Conservation (phyloP, 2,113 vertebrate genomes). For the Probosciger aterrimus region DNA sequence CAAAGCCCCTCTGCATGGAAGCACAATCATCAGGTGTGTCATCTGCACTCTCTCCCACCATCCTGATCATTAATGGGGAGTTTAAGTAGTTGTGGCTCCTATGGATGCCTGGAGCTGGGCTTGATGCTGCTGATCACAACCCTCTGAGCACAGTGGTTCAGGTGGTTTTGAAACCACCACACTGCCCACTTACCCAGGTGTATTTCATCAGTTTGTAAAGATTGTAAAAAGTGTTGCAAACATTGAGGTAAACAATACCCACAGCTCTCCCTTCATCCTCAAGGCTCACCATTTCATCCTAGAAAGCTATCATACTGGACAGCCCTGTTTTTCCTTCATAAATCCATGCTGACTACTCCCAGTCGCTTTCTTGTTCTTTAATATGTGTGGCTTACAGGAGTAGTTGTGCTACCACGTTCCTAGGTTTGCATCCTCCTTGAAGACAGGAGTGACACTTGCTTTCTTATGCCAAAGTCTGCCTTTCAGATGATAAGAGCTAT, state of each 20-base stretch:
- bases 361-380: background rate
- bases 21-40: background rate
- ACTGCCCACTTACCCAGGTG: background rate
- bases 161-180: accelerated
- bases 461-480: background rate
- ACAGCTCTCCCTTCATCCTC: background rate
- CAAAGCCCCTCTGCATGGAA: background rate
- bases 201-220: background rate
- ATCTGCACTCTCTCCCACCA: background rate
- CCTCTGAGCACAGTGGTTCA: background rate
- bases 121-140: background rate
- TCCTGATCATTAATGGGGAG: background rate
- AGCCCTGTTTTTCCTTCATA: background rate
- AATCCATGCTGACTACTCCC: background rate
- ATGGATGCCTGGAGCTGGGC: background rate
- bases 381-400: background rate
- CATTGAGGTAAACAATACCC: background rate
- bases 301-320: accelerated
- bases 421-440: background rate
- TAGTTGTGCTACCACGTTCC: background rate
- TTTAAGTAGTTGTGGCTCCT: background rate
- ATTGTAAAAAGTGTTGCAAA: background rate
- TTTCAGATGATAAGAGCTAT: background rate
- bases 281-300: background rate
- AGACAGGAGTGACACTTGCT: background rate